A percentile compares a stretch with the other conserved stretches of the same genome.
phyloP scores from a whole-genome alignment of 2,797 vertebrate genomes.

The Potorous gilbertii region DNA sequence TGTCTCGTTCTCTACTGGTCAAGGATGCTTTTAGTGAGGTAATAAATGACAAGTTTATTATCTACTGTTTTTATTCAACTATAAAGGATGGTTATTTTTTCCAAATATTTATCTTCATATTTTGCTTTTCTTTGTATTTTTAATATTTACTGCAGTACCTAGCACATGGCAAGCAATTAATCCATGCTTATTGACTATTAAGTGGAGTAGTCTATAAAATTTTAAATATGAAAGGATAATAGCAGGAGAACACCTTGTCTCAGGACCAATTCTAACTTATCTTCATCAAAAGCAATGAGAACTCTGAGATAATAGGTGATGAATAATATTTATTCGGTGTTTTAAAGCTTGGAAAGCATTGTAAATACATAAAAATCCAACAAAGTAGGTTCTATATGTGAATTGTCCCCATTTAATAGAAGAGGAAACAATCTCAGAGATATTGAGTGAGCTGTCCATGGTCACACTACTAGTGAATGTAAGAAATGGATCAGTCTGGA shows the following conservation, averaged over 20 bases:
- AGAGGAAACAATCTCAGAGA: background rate
- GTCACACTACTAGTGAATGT: background rate
- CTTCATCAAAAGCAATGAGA: background rate
- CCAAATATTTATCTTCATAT: background rate
- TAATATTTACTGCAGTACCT: background rate
- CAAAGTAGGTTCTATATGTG: background rate
- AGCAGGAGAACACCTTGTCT: background rate
- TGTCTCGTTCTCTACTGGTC: background rate
- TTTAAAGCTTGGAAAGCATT: background rate
- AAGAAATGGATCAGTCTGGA: fast-evolving
- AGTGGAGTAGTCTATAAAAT: background rate
- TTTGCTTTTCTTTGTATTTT: background rate
- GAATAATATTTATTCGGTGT: background rate
- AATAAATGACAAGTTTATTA: background rate
- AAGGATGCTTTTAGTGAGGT: background rate
- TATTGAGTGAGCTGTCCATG: background rate
- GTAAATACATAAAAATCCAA: background rate
- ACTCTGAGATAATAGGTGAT: background rate
- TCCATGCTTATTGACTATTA: background rate
- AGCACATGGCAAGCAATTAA: background rate
- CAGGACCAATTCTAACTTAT: background rate
- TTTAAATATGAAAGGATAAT: background rate
- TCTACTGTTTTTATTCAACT: background rate
- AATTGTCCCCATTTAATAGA: background rate
- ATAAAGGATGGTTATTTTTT: background rate